Conservation (phyloP, 2,113 vertebrate species). For the Sclerurus mexicanus region DNA sequence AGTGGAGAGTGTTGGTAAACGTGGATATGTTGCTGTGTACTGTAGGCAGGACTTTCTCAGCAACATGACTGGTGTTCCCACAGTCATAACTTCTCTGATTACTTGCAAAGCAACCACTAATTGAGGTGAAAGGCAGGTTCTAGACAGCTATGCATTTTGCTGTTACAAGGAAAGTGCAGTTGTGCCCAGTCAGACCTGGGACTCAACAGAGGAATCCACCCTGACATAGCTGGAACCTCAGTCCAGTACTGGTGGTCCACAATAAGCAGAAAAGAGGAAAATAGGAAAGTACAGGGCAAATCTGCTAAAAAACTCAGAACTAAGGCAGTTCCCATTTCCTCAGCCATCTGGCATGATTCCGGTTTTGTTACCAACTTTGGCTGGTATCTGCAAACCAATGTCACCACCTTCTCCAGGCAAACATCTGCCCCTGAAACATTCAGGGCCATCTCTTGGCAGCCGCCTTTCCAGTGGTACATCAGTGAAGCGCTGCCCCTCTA, state of each 20-base stretch:
- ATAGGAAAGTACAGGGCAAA: background rate
- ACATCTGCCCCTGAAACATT: conserved; percentile 29
- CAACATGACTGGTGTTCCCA: fast-evolving
- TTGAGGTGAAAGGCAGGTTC: background rate
- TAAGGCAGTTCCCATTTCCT: background rate
- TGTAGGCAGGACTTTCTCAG: background rate
- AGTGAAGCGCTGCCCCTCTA: background rate
- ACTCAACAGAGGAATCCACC: background rate
- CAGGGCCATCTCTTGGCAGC: conserved; percentile 7
- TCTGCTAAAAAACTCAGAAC: background rate
- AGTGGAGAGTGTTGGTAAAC: background rate
- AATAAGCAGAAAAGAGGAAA: background rate
- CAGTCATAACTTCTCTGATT: background rate
- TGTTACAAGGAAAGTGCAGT: background rate
- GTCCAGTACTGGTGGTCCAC: background rate
- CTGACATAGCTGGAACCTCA: background rate
- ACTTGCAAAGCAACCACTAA: background rate
- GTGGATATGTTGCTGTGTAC: background rate
- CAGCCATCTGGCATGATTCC: background rate
- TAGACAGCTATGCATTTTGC: background rate
- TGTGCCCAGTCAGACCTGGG: background rate
- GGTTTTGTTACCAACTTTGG: background rate
- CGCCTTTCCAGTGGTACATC: background rate
- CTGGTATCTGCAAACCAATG: background rate
- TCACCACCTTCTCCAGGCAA: conserved; percentile 29